phyloP scores from a whole-genome alignment of 1,140 invertebrate species.

The Tyrophagus putrescentiae region DNA sequence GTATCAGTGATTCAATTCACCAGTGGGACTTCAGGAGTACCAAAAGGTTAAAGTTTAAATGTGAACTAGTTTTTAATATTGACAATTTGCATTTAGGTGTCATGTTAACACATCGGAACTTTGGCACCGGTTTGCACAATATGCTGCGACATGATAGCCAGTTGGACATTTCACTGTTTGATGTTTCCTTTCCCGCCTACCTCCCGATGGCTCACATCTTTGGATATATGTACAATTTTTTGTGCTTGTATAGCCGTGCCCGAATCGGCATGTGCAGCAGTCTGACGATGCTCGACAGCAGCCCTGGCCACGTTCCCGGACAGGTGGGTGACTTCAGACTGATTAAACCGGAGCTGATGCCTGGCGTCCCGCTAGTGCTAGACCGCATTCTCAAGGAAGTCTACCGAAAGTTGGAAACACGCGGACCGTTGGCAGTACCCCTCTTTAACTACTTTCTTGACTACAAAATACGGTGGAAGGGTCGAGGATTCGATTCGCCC shows the following conservation, averaged over 20 bases:
- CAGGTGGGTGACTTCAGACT: slow-evolving; percentile 39
- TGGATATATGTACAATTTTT: slow-evolving; percentile 36
- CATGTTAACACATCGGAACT: slow-evolving; percentile 64
- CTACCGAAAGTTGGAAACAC: slow-evolving; percentile 67
- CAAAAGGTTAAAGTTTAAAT: too few relatives aligned
- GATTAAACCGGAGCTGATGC: slow-evolving; percentile 78
- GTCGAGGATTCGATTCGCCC: slow-evolving; percentile 20
- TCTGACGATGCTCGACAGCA: slow-evolving; percentile 79
- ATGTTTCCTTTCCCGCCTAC: slow-evolving; percentile 29
- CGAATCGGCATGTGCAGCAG: slow-evolving; percentile 90
- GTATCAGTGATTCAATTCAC: too few relatives aligned
- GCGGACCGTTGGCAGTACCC: slow-evolving; percentile 39
- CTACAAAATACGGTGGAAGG: slow-evolving; percentile 15
- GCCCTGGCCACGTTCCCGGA: slow-evolving; percentile 1
- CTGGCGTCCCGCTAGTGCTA: slow-evolving; percentile 84
- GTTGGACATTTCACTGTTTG: slow-evolving; percentile 63
- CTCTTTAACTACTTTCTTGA: not conserved
- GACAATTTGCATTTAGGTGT: too few relatives aligned
- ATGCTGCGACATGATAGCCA: slow-evolving; percentile 49
- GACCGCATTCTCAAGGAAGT: slow-evolving; percentile 90
- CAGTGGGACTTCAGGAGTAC: too few relatives aligned
- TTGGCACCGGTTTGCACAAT: slow-evolving; percentile 69
- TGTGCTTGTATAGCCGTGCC: slow-evolving; percentile 51
- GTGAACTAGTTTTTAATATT: too few relatives aligned
- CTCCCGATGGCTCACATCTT: slow-evolving; percentile 20